Evolutionary conservation across 1,140 invertebrate genomes (phyloP).

Genomic region (Xylocopa sonorina): DNA sequence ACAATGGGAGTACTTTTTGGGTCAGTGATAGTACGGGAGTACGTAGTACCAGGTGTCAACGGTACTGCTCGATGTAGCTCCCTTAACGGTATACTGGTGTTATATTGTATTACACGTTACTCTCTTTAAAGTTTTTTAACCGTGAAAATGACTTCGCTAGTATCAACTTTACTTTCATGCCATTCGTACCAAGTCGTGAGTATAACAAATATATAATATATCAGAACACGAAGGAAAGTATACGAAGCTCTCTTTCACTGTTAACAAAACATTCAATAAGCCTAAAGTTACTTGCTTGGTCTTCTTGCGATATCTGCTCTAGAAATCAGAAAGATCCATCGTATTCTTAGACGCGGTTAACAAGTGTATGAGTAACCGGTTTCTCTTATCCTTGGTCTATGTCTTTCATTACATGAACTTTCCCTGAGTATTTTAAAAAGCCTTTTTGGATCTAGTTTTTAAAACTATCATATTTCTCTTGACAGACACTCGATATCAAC

Average conservation of each 20-base stretch:
- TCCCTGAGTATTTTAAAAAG: conserved; percentile 28
- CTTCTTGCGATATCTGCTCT: conserved; percentile 1
- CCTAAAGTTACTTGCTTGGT: background rate
- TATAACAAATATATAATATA: background rate
- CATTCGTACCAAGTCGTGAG: no score
- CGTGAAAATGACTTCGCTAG: conserved; percentile 8
- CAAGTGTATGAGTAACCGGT: conserved; percentile 15
- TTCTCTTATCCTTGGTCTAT: conserved; percentile 8
- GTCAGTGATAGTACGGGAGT: conserved; percentile 52
- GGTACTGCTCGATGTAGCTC: conserved; percentile 39
- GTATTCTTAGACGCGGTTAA: conserved; percentile 14
- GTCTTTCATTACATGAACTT: conserved; percentile 30
- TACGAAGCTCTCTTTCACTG: background rate
- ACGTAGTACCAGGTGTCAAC: conserved; percentile 34
- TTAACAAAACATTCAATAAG: background rate
- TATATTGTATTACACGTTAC: conserved; percentile 45
- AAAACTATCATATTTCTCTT: no score
- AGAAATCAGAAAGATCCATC: conserved; percentile 7
- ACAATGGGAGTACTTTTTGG: conserved; percentile 53
- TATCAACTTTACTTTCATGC: no score
- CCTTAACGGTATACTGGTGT: conserved; percentile 56
- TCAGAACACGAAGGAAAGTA: background rate
- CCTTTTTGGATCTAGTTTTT: background rate
- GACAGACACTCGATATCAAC: no score
- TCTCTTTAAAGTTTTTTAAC: conserved; percentile 28